Base-by-base conservation (phyloP, 2,797 vertebrate genomes). In the Austrolebias charrua region DNA sequence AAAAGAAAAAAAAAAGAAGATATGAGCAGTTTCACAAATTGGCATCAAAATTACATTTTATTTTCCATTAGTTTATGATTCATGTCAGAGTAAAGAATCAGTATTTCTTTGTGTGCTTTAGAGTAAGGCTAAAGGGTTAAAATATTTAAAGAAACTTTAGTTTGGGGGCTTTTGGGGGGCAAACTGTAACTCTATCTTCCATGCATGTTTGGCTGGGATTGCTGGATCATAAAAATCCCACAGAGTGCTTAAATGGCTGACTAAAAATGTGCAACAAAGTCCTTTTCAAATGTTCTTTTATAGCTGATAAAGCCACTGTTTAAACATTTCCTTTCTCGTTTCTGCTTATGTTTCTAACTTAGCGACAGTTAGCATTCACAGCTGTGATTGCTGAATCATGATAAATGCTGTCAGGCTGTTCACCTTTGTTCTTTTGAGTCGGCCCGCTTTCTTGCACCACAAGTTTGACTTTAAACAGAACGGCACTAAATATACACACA, bases 381-480 rank as follows among this genome's bases (percentile, higher is more conserved):
- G 42, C 38, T 35, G 14, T 9, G 6, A 13, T 38, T 13, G 14
- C 35, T 42, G 51, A 55, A 43, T 60, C 18, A 49, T 13, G 24
- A 42, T 14, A 15, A 11, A 48, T 20, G 31, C 29, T 33, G 14
- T 19, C 33, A 48, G 33, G 33, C 18, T 0, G 4, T 35, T 52
- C 40, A 48, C 33, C 11, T 63, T 40, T 46, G 20, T 44, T 53
- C 42, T 42, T 62, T 12, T 38, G 19, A 20, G 24, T 38, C 51
- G 56, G n/a, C 62, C 20, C 33, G n/a, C 48, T 56, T 44, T 74
- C 35, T 49, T 55, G 57, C 35, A 48, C 45, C 38, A 44, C 9
- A 59, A 45, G 45, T 61, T 67, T 35, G 55, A 63, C 48, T 67
- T 75, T 44, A 56, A 62, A 71, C 60, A 66, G 16, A 66, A 12